Base-by-base conservation (phyloP, 2,797 vertebrate species). In the Macropodus opercularis region DNA sequence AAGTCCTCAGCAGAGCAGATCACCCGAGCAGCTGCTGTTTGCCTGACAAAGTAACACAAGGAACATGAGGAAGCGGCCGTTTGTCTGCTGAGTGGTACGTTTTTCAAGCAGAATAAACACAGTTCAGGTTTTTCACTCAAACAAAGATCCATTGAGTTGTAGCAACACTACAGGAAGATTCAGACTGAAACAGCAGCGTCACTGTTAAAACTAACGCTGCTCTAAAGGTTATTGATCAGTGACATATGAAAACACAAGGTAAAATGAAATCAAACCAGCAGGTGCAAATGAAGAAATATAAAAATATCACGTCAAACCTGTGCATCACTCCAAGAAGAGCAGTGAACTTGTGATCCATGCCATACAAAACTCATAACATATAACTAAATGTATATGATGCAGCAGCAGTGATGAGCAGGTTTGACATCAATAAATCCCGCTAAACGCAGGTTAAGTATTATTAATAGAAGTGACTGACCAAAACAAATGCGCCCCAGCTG, bases 1-100 rank as follows among this genome's bases (percentile, higher is more conserved):
- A 77, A 62, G 65, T 44, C 46, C 67, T 32, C 75, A 66, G 56
- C 34, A 46, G 81, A 77, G 74, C 42, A 36, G 75, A 68, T 75
- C 79, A 73, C 63, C 15, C 7, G 35, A 63, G 78, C 31, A 19
- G 74, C 67, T 23, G 69, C 61, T 69, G 79, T 63, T 65, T 39
- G 79, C 77, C 83, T 85, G 77, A 51, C 50, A 70, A 21, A 52
- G 66, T 0, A 26, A 72, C 57, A 80, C 42, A 74, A 2, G 13
- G 11, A 32, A 18, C n/a, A n/a, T n/a, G n/a, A n/a, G n/a, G 39
- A 5, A 43, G 14, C 11, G 31, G 13, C 78, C 11, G 72, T 15
- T 48, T 48, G 22, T 60, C 44, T 58, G 51, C 51, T 71, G 24
- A 43, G 35, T 38, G 21, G 17, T n/a, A n/a, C n/a, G n/a, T n/a